Percentiles rank a stretch among this genome's conserved stretches.
Conservation (phyloP, 2,888 invertebrate genomes). For the Hyppa rectilinea region DNA sequence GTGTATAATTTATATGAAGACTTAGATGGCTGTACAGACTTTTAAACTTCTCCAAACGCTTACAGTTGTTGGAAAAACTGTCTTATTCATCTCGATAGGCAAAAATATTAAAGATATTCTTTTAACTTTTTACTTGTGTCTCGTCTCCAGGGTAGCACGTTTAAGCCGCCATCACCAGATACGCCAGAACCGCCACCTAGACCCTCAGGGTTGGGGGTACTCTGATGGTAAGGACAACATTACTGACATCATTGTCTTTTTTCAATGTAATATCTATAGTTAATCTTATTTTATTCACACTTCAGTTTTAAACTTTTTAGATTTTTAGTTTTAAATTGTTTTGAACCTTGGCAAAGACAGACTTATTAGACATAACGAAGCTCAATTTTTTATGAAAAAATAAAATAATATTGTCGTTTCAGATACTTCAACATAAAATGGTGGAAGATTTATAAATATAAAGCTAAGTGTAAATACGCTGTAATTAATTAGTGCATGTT, state of each 20-base stretch:
- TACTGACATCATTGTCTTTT: background rate
- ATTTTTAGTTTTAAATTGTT: too few relatives aligned
- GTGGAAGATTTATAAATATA: constrained; percentile 53
- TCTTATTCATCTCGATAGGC: background rate
- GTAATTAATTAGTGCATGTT: constrained; percentile 78
- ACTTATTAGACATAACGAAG: background rate
- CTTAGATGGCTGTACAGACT: background rate
- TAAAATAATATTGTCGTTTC: constrained; percentile 28
- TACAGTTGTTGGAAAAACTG: background rate
- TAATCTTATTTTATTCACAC: background rate
- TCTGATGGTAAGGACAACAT: constrained; percentile 75
- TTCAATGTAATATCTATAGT: background rate
- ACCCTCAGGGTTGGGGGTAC: constrained; percentile 80
- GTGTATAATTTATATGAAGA: too few relatives aligned
- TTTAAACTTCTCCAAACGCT: background rate
- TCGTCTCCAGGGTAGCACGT: constrained; percentile 91
- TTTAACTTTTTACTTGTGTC: background rate
- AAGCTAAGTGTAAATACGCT: constrained; percentile 62
- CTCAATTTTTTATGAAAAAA: background rate
- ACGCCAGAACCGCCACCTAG: constrained; percentile 88
- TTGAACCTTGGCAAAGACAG: background rate
- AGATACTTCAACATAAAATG: constrained; percentile 53
- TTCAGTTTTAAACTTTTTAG: too few relatives aligned
- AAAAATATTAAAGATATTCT: background rate
- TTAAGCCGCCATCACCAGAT: constrained; percentile 92